Conservation (phyloP, 2,797 vertebrate species). For the Enteromius paludinosus region DNA sequence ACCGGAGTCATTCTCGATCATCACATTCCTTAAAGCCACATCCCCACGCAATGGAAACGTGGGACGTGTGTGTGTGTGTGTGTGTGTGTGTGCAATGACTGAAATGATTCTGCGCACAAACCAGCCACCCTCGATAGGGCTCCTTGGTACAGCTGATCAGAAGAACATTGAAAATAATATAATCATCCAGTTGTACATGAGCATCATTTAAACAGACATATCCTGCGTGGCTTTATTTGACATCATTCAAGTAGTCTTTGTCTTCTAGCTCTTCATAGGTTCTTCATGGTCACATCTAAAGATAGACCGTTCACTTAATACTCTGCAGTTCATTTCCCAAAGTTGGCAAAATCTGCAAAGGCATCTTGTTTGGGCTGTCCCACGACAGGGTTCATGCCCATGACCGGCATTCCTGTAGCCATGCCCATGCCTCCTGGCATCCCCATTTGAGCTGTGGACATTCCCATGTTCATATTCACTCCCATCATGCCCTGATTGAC, state of each 20-base stretch:
- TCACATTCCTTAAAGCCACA: slow-evolving; percentile 65
- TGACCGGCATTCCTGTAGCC: slow-evolving; percentile 80
- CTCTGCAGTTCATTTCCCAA: slow-evolving; percentile 88
- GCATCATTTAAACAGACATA: slow-evolving; percentile 64
- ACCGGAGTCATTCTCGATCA: slow-evolving; percentile 23
- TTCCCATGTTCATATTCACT: slow-evolving; percentile 82
- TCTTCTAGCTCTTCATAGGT: slow-evolving; percentile 79
- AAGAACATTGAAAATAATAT: slow-evolving; percentile 54
- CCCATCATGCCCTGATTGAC: slow-evolving; percentile 76
- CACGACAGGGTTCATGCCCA: slow-evolving; percentile 79
- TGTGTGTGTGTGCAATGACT: slow-evolving; percentile 50
- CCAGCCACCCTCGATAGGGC: slow-evolving; percentile 56
- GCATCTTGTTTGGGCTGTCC: slow-evolving; percentile 95
- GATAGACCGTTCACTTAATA: slow-evolving; percentile 62
- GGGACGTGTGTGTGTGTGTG: slow-evolving; percentile 44
- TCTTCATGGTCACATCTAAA: slow-evolving; percentile 77
- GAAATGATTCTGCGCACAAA: slow-evolving; percentile 57
- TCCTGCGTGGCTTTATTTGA: slow-evolving; percentile 70
- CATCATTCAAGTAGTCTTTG: slow-evolving; percentile 85
- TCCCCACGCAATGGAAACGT: slow-evolving; percentile 59
- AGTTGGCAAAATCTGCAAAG: slow-evolving; percentile 98
- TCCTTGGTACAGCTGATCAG: slow-evolving; percentile 72
- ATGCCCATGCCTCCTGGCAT: slow-evolving; percentile 74
- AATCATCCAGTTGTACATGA: slow-evolving; percentile 66
- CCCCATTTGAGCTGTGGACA: slow-evolving; percentile 69